These are phyloP conservation scores for Invenusta paracnida DNA, from an alignment of 2,888 invertebrate genomes.

Conservation along the genomic window DNA sequence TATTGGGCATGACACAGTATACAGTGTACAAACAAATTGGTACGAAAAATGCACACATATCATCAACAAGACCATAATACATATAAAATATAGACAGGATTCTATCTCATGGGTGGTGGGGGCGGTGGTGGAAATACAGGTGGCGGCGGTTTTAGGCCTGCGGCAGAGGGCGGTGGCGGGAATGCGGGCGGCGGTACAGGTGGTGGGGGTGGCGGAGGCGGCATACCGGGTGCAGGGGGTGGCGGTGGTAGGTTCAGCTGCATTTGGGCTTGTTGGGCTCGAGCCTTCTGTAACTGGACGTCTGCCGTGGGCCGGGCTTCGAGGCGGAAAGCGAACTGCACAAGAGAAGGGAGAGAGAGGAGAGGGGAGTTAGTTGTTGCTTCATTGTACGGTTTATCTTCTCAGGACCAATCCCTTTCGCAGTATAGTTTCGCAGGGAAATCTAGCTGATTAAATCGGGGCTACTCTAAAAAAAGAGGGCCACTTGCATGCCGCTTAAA, in stretches of 20 bases:
- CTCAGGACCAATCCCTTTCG: no score
- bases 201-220: neutral
- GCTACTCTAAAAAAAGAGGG: no score
- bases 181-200: constrained; percentile 3
- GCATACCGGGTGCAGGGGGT: constrained; percentile 57
- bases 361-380: no score
- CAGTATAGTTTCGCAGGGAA: no score
- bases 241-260: constrained; percentile 54
- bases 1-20: no score
- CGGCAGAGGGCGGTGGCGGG: constrained; percentile 45
- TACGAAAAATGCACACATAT: no score
- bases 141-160: constrained; percentile 39
- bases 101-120: constrained; percentile 43
- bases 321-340: constrained; percentile 34
- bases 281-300: constrained; percentile 29
- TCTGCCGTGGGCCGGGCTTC: constrained; percentile 3
- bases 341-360: no score
- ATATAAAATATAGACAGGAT: no score
- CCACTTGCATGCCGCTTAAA: constrained; percentile 8
- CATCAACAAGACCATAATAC: no score
- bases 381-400: no score
- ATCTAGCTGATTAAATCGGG: neutral
- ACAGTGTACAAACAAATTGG: no score
- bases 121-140: constrained; percentile 31
- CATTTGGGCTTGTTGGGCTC: constrained; percentile 7